Evolutionary conservation across 92 coral and sea anemone genomes (phyloP).

Genomic region (Palythoa heliodiscus): DNA sequence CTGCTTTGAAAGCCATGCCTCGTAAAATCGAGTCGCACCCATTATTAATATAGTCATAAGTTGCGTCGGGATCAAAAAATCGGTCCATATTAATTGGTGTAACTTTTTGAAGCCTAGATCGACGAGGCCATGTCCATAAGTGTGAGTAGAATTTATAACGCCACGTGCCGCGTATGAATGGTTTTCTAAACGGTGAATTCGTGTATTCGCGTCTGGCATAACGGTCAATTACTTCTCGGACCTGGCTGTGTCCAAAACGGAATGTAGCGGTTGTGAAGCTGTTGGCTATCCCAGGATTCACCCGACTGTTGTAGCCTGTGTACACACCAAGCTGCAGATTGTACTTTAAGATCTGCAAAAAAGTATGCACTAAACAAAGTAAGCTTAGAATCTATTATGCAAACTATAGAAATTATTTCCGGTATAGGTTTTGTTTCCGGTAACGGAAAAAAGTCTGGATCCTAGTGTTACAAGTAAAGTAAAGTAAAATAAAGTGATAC

Average conservation of each 20-base stretch:
- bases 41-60: background rate
- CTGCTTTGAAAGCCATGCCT: slow-evolving; percentile 21
- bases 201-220: background rate
- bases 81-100: slow-evolving; percentile 28
- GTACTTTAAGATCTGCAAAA: slow-evolving; percentile 14
- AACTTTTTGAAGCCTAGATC: background rate
- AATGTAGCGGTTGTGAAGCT: slow-evolving; percentile 33
- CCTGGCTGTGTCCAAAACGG: slow-evolving; percentile 43
- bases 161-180: too few relatives aligned
- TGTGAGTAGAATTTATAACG: too few relatives aligned
- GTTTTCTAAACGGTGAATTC: background rate
- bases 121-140: too few relatives aligned
- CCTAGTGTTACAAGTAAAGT: too few relatives aligned
- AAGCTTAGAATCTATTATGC: too few relatives aligned
- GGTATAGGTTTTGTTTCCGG: too few relatives aligned
- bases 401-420: too few relatives aligned
- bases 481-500: too few relatives aligned
- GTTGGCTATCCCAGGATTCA: slow-evolving; percentile 26
- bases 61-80: slow-evolving; percentile 39
- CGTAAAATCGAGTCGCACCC: slow-evolving; percentile 36
- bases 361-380: background rate
- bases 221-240: slow-evolving; percentile 35
- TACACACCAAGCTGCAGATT: background rate
- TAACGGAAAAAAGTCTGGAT: too few relatives aligned
- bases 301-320: background rate